Evolutionary conservation across 2,888 invertebrate species (phyloP).

Genomic region (Toxonevra muliebris): DNA sequence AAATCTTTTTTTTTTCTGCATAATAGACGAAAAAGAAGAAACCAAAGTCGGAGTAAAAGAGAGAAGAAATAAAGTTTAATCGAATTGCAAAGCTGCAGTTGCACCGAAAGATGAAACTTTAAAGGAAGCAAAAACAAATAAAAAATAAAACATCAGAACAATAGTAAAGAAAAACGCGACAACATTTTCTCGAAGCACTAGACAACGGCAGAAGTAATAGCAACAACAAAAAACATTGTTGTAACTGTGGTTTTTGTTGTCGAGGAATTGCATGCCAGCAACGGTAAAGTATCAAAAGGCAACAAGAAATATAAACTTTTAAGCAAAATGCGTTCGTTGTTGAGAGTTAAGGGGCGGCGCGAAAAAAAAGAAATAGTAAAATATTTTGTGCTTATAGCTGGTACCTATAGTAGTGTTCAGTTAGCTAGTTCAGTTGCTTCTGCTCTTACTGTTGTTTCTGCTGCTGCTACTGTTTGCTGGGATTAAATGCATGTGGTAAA

Average conservation of each 20-base stretch:
- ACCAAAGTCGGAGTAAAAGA: neutral
- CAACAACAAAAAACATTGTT: too few species aligned
- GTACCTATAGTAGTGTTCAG: too few species aligned
- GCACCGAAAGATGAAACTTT: neutral
- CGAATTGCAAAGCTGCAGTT: slow-evolving; percentile 25
- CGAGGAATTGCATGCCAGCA: too few species aligned
- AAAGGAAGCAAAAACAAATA: neutral
- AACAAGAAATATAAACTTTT: too few species aligned
- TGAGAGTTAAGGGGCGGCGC: neutral
- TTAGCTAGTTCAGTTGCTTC: too few species aligned
- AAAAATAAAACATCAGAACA: neutral
- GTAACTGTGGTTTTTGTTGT: too few species aligned
- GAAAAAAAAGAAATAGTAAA: neutral
- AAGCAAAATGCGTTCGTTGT: too few species aligned
- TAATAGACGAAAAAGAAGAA: too few species aligned
- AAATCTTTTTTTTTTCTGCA: neutral
- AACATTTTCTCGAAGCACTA: too few species aligned
- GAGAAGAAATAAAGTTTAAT: slow-evolving; percentile 29
- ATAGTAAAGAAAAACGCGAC: too few species aligned
- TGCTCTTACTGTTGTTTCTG: neutral
- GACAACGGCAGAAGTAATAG: too few species aligned
- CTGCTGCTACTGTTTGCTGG: slow-evolving; percentile 21
- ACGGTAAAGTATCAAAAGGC: too few species aligned
- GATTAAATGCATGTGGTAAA: slow-evolving; percentile 28
- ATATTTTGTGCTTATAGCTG: neutral